Base-by-base conservation (phyloP, 2,888 invertebrate species). In the Sarcophaga subvicina region DNA sequence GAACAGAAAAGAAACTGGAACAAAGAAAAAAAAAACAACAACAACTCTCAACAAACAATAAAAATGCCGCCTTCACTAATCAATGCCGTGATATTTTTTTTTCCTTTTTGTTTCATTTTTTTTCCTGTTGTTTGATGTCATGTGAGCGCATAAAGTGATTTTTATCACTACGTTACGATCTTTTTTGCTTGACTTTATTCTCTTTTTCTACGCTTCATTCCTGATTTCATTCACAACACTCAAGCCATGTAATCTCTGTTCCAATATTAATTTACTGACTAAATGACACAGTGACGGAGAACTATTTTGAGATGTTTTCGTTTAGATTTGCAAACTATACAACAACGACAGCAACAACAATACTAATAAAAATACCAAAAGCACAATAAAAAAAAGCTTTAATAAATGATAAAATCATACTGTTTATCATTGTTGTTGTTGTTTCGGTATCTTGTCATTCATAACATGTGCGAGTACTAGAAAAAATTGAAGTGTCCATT, bases 381-480 rank as follows among this genome's bases (percentile, higher is more conserved):
- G 17, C 71, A 60, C 70, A 66, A 75, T 66, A 77, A 86, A 76
- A 72, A 80, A 83, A 64, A 83, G 81, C 77, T 81, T 86, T 14
- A 86, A 78, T 80, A 85, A 80, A 80, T 78, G 82, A 87, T 87
- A 87, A 84, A 82, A 80, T 79, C 80, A 71, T 78, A 82, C 84
- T 77, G 84, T 87, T 83, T 84, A 87, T 87, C 86, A 83, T 84
- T 81, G 83, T 81, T 87, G 79, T 37, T n/a, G 12, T 49, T 10
- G 25, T 37, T 37, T 37, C 37, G 37, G 64, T 54, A 17, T 66
- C 66, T 84, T 87, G 86, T 84, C 86, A 87, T 84, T 87, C 86
- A 87, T 81, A 84, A 87, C 81, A 87, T 87, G 86, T 84, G 66
- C 83, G 83, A 80, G 80, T 64, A 81, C 81, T 84, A 83, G 78